These are phyloP conservation scores for Odontocolon sp. DNA, from an alignment of 2,888 invertebrate genomes.

Conservation along the genomic window DNA sequence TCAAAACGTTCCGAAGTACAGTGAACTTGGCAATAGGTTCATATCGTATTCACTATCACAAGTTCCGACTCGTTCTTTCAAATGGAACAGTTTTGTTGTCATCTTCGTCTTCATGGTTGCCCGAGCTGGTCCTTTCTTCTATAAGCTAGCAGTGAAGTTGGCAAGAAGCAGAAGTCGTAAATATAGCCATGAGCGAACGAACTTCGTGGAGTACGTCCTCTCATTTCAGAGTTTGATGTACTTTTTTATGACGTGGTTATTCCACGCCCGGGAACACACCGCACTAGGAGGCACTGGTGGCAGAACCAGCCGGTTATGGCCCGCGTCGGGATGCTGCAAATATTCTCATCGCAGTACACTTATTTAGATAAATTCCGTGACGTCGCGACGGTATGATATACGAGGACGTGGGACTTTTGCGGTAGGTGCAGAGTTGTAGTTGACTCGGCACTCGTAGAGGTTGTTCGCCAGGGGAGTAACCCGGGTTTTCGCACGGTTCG, in stretches of 20 bases:
- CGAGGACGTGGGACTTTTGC: conserved; percentile 1
- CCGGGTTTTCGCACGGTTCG: no score
- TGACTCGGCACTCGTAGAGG: background rate
- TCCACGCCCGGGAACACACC: conserved; percentile 24
- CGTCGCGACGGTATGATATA: conserved; percentile 11
- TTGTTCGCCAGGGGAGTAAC: no score
- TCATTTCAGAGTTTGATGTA: conserved; percentile 49
- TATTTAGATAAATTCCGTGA: conserved; percentile 12
- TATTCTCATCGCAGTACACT: conserved; percentile 29
- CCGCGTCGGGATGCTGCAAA: conserved; percentile 5
- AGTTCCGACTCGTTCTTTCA: conserved; percentile 1
- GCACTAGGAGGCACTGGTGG: background rate
- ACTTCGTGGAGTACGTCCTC: conserved; percentile 20
- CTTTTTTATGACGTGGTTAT: conserved; percentile 48
- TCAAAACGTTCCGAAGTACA: background rate
- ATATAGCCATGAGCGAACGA: conserved; percentile 20
- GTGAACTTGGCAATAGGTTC: background rate
- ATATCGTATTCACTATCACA: background rate
- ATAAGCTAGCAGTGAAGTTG: conserved; percentile 7
- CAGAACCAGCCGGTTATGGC: background rate
- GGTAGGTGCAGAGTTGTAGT: background rate
- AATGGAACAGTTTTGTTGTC: background rate
- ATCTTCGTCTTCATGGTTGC: conserved; percentile 11
- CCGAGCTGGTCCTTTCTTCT: background rate
- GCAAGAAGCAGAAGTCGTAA: conserved; percentile 50